Base-by-base conservation (phyloP, 2,797 vertebrate species). In the Gallinago stenura region DNA sequence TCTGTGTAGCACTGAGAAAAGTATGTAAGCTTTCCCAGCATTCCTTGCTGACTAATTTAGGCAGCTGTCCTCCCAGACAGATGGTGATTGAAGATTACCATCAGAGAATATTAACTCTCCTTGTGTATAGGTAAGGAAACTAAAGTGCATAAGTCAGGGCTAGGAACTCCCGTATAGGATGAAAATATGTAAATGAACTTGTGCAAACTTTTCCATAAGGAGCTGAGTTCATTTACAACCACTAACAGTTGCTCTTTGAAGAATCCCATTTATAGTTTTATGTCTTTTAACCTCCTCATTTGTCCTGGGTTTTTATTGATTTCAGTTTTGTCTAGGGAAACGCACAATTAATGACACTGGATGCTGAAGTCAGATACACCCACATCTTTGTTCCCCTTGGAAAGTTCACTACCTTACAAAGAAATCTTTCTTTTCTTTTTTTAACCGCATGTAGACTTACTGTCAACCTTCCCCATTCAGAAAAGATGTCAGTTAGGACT, bases 41-140 rank as follows among this genome's bases (percentile, higher is more conserved):
- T 82, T 89, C 83, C 28, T 9, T 79, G 16, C 83, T 66, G 86
- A 69, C 50, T 95, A 24, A 89, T 87, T 66, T 37, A 89, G 93
- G 73, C 95, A 87, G 92, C 92, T 94, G 92, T 96, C 81, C 77
- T 93, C 21, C 33, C 56, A 66, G 93, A 89, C 96, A 95, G 94
- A 95, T 95, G 96, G 93, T 43, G 69, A 3, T 17, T 82, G 90
- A 72, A 93, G 96, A 97, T 96, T 96, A 93, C 73, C 7, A 56
- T 76, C 66, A 62, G 56, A 89, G 70, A 45, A 53, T 93, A 96
- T 96, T 87, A 90, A 70, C 83, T 93, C 82, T 94, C 69, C 24
- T 91, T 14, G 3, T 28, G 46, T 50, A 30, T 39, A 87, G 69
- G 54, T 86, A 64, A 28, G 51, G 85, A 90, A 94, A 79, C 17